phyloP scores from a whole-genome alignment of 2,888 invertebrate genomes.

The Drosophila fungiperda region DNA sequence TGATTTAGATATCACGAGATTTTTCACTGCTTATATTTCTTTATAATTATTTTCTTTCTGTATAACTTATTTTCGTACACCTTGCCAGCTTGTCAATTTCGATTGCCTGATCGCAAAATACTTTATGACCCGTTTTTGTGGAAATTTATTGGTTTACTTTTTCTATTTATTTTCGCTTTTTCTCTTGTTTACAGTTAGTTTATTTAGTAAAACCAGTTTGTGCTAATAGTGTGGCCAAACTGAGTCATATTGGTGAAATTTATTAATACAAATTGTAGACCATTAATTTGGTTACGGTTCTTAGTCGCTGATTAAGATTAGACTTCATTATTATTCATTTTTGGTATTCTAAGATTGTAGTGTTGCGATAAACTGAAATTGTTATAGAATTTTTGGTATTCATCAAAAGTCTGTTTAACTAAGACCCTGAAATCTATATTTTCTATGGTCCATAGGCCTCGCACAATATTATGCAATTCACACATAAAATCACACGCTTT shows the following conservation, averaged over 20 bases:
- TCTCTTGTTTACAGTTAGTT: conserved; percentile 44
- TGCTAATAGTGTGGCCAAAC: conserved; percentile 27
- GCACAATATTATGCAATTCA: conserved; percentile 48
- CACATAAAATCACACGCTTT: conserved; percentile 47
- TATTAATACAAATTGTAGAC: conserved; percentile 53
- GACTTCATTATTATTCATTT: conserved; percentile 10
- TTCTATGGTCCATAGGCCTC: conserved; percentile 22
- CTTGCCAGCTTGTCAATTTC: conserved; percentile 56
- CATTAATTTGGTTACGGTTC: conserved; percentile 53
- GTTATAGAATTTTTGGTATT: background rate
- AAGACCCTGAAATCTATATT: conserved; percentile 25
- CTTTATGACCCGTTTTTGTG: conserved; percentile 45
- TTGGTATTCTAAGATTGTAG: background rate
- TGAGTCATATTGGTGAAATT: conserved; percentile 51
- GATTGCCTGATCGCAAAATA: conserved; percentile 47
- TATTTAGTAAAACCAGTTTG: conserved; percentile 53
- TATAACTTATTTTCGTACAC: conserved; percentile 34
- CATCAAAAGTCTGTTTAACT: background rate
- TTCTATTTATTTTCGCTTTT: conserved; percentile 14
- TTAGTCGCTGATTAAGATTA: conserved; percentile 28
- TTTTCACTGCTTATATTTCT: conserved; percentile 22
- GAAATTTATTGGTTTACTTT: conserved; percentile 19
- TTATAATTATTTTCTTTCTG: conserved; percentile 23
- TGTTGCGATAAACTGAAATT: background rate
- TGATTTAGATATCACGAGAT: conserved; percentile 26